Evolutionary conservation across 2,113 vertebrate species (phyloP).

Genomic region (Bombycilla garrulus): DNA sequence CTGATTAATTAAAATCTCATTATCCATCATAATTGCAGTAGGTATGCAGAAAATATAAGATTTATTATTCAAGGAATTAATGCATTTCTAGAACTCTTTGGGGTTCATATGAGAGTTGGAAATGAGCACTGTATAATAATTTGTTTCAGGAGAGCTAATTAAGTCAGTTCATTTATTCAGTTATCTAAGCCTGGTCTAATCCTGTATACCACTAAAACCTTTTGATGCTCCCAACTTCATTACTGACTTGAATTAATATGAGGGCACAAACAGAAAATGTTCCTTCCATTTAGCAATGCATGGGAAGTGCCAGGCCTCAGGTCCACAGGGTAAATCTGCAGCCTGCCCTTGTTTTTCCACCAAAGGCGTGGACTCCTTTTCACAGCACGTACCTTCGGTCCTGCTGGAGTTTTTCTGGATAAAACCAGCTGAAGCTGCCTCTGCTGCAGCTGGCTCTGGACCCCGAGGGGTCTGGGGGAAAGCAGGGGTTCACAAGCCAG

Average conservation of each 20-base stretch:
- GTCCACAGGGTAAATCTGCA: background rate
- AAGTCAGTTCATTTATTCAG: conserved; percentile 62
- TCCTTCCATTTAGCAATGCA: background rate
- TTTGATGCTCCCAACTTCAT: conserved; percentile 39
- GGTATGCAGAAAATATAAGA: conserved; percentile 29
- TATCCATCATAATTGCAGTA: conserved; percentile 71
- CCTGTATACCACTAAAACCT: background rate
- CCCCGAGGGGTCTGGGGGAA: background rate
- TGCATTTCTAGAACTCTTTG: conserved; percentile 62
- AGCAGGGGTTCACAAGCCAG: background rate
- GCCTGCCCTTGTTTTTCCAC: background rate
- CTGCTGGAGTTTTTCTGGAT: background rate
- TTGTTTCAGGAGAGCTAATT: conserved; percentile 69
- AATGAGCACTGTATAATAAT: conserved; percentile 67
- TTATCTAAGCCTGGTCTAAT: conserved; percentile 53
- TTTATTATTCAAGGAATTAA: conserved; percentile 74
- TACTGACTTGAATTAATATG: conserved; percentile 19
- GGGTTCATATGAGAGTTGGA: conserved; percentile 58
- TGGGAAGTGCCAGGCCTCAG: background rate
- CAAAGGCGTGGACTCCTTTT: background rate
- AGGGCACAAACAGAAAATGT: background rate
- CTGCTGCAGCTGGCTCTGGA: background rate
- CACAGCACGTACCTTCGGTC: background rate
- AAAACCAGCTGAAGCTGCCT: background rate
- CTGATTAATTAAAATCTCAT: conserved; percentile 78